Conservation (phyloP, 1,140 invertebrate species). For the Bombus picipes region DNA sequence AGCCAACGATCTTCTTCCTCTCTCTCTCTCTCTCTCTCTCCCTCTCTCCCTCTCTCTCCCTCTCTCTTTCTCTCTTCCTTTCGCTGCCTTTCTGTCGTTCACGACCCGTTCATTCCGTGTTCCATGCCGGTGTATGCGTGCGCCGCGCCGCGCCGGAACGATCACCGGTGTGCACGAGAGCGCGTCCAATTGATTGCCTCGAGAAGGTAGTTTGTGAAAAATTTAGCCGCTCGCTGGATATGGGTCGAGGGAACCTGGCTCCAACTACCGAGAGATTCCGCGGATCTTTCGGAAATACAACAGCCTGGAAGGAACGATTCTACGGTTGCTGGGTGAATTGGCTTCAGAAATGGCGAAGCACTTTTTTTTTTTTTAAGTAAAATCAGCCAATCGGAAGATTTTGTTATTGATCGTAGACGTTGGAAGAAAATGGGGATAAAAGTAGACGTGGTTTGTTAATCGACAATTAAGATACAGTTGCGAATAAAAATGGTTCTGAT, state of each 20-base stretch:
- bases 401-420: too few species aligned
- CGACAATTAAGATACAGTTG: not conserved
- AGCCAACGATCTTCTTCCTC: constrained; percentile 17
- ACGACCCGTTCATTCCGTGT: not conserved
- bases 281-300: not conserved
- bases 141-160: not conserved
- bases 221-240: constrained; percentile 28
- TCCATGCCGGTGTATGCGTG: not conserved
- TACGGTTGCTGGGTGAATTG: too few species aligned
- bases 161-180: constrained; percentile 19
- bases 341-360: not conserved
- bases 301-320: not conserved
- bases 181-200: constrained; percentile 37
- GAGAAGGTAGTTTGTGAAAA: constrained; percentile 42
- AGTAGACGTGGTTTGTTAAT: not conserved
- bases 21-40: not conserved
- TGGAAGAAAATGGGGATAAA: too few species aligned
- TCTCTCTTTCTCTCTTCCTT: not conserved
- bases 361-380: not conserved
- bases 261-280: not conserved
- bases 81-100: not conserved
- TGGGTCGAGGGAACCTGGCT: not conserved
- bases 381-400: too few species aligned
- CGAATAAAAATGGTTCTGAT: not conserved
- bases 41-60: not conserved